Evolutionary conservation across 2,797 vertebrate genomes (phyloP).

Genomic region (Lacerta viridis): DNA sequence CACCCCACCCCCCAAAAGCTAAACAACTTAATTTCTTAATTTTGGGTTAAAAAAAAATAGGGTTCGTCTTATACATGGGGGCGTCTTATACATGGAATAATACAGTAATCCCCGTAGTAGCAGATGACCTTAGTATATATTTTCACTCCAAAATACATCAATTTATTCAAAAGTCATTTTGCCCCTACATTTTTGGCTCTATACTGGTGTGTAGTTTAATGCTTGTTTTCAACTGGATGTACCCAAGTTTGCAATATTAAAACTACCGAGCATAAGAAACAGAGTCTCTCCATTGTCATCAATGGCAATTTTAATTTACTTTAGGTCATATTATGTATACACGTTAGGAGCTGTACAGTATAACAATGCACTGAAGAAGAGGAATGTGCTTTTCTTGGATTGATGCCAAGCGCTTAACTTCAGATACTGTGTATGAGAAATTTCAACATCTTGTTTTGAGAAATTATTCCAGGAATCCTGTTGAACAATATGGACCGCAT

Average conservation of each 20-base stretch:
- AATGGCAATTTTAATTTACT: constrained; percentile 5
- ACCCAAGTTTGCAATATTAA: neutral
- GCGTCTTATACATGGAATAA: too few relatives aligned
- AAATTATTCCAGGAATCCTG: constrained; percentile 29
- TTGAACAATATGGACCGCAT: too few relatives aligned
- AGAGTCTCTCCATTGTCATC: neutral
- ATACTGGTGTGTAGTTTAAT: neutral
- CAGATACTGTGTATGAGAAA: constrained; percentile 10
- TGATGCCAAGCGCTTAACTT: neutral
- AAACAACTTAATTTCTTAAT: neutral
- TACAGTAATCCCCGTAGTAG: neutral
- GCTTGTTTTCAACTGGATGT: neutral
- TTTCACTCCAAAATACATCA: constrained; percentile 36
- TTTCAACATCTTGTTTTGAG: constrained; percentile 29
- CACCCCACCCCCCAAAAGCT: too few relatives aligned
- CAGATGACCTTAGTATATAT: constrained; percentile 7
- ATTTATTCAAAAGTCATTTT: neutral
- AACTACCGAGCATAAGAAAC: neutral
- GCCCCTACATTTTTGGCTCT: neutral
- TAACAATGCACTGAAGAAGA: neutral
- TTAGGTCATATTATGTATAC: constrained; percentile 1
- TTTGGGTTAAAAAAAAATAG: too few relatives aligned
- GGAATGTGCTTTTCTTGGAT: constrained; percentile 2
- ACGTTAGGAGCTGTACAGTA: neutral
- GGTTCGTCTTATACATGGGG: too few relatives aligned